These are phyloP conservation scores for Hepsetus odoe DNA, from an alignment of 2,113 vertebrate genomes.

Conservation along the genomic window DNA sequence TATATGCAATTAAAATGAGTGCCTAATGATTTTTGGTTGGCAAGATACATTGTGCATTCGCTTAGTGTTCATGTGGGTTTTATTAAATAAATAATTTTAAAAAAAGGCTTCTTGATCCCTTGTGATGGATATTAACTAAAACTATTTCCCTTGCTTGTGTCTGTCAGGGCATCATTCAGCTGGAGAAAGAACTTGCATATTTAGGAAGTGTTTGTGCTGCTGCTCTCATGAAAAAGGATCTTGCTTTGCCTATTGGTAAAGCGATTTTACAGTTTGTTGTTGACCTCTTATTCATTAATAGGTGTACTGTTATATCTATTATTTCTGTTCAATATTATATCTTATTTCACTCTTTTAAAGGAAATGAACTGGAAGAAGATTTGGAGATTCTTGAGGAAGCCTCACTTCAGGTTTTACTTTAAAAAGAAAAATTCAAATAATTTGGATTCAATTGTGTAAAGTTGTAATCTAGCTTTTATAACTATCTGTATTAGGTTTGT, in stretches of 20 bases:
- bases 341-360: slow-evolving; percentile 67
- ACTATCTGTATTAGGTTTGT: slow-evolving; percentile 80
- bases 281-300: not conserved
- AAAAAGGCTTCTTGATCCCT: not conserved
- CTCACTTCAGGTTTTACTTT: slow-evolving; percentile 86
- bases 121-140: not conserved
- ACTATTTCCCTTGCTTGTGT: slow-evolving; percentile 21
- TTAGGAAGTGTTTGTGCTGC: slow-evolving; percentile 95
- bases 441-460: not conserved
- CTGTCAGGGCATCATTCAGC: slow-evolving; percentile 91
- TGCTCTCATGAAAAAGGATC: slow-evolving; percentile 98
- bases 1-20: not conserved
- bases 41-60: not conserved
- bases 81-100: no score
- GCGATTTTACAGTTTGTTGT: not conserved
- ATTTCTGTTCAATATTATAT: not conserved
- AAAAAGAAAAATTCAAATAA: not conserved
- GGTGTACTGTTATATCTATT: no score
- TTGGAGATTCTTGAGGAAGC: slow-evolving; percentile 98
- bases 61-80: not conserved
- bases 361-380: slow-evolving; percentile 95
- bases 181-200: slow-evolving; percentile 96
- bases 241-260: slow-evolving; percentile 93
- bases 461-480: not conserved
- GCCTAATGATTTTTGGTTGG: no score